Evolutionary conservation across 1,140 invertebrate species (phyloP), one percentile per base, ranked within the genome.

Genomic region (Pogonus chalceus): DNA sequence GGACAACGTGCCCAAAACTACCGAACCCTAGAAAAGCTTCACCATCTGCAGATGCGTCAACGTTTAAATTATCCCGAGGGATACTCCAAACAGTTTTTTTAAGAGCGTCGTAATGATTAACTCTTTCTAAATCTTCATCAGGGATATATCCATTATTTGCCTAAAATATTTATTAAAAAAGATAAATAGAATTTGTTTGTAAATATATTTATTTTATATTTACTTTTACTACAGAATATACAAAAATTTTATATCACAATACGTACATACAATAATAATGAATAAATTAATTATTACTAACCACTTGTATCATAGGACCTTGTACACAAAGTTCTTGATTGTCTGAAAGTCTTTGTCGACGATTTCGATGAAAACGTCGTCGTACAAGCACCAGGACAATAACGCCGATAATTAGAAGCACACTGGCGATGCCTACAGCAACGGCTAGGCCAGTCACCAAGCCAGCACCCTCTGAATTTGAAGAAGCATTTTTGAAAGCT

Each of bases 61-160:
- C 73, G 23, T 81, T 81, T 39, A 90, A 65, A 47, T 79, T 74
- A 63, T 80, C 84, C 46, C 79, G 76, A 0, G 87, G 82, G 66
- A 90, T 82, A 54, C 79, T 83, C 78, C 83, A 84, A 0, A 85
- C 70, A 62, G 84, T 82, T 53, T 81, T 75, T 64, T 86, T 87
- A 35, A 91, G 71, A 61, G 80, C 83, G 56, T 85, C 79, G 68
- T 85, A 86, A 61, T 86, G 78, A 65, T 84, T 83, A 1, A 77
- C 71, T 56, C 76, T 73, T 60, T 82, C 78, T 39, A 78, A 61
- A 49, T 88, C 79, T 58, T 84, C 85, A 57, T 89, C 87, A 20
- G 83, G 77, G 18, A 88, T 74, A 60, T 85, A 88, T 0, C 80
- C 81, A 58, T 81, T 76, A 58, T 85, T 85, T 67, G 84, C 82